A percentile compares a stretch with the other conserved stretches of the same genome.
phyloP scores from a whole-genome alignment of 2,888 invertebrate genomes.

The Plebejus argus region DNA sequence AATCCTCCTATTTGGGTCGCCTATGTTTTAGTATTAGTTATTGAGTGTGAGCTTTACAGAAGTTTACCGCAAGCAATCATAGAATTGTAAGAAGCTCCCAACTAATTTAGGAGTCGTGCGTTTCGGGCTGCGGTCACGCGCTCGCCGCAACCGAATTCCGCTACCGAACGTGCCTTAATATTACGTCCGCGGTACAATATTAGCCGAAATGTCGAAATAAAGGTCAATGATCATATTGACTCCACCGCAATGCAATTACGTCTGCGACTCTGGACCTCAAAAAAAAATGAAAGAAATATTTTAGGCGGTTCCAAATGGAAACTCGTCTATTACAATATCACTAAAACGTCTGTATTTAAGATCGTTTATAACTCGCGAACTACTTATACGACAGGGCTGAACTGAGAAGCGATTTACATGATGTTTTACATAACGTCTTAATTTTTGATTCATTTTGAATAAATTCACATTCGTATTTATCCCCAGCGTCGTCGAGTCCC shows the following conservation, averaged over 20 bases:
- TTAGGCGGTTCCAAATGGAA: neutral
- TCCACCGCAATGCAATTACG: slow-evolving; percentile 26
- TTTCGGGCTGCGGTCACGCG: slow-evolving; percentile 69
- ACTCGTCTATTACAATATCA: neutral
- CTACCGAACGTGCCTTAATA: slow-evolving; percentile 54
- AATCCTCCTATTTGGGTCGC: slow-evolving; percentile 70
- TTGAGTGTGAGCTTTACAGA: slow-evolving; percentile 60
- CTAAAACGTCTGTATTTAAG: neutral
- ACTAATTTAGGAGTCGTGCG: slow-evolving; percentile 71
- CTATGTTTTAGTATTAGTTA: slow-evolving; percentile 64
- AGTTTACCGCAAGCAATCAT: slow-evolving; percentile 72
- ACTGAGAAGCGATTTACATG: slow-evolving; percentile 9
- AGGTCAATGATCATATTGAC: slow-evolving; percentile 39
- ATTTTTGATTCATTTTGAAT: slow-evolving; percentile 20
- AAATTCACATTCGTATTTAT: slow-evolving; percentile 12
- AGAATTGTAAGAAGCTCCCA: slow-evolving; percentile 60
- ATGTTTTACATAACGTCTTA: slow-evolving; percentile 21
- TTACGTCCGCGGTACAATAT: slow-evolving; percentile 40
- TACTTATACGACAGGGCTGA: neutral
- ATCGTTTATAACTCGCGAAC: neutral
- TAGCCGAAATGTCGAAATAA: slow-evolving; percentile 36
- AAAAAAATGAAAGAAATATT: neutral
- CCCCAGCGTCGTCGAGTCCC: slow-evolving; percentile 6
- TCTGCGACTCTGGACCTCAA: neutral
- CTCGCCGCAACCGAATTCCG: slow-evolving; percentile 64